Evolutionary conservation across 2,888 invertebrate genomes (phyloP), one percentile per base, ranked within the genome.

Genomic region (Netelia inedita): DNA sequence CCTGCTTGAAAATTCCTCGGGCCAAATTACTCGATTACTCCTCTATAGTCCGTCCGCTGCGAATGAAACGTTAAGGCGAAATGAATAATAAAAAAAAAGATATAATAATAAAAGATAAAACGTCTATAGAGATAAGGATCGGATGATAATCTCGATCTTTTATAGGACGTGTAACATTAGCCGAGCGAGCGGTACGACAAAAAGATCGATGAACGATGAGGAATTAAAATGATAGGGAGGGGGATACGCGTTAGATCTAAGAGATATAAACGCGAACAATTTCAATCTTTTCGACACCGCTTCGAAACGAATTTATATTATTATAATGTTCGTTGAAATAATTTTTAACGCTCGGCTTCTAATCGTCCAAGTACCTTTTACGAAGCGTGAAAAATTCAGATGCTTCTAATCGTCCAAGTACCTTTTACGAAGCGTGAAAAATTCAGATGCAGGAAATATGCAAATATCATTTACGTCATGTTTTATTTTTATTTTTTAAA

Each of bases 111-210:
- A 71, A 68, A 63, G 57, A 55, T 3, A 50, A 5, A 59, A 46
- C 10, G 61, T 69, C 2, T 35, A 35, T 35, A 6, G 66, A 74
- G 79, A 85, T 81, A 81, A 73, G 74, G 80, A 85, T 85, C 75
- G 66, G 85, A 85, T 85, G 46, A 57, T 79, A 81, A 86, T 86
- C 83, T 83, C 82, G 53, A 76, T 79, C 65, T 55, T 35, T 76
- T 72, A 46, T 59, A 50, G 21, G 35, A 35, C 65, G 57, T 41
- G 50, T 68, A 66, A 50, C 66, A 61, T 59, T 75, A 69, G 16
- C 46, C 43, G 35, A 35, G 35, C 35, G 55, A 6, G 5, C 66
- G 21, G 55, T 50, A 55, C 28, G 63, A 53, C 43, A 50, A 53
- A 61, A 74, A 65, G 57, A 19, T 41, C 23, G 57, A 10, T 41